These are phyloP conservation scores for Agrochola circellaris DNA, from an alignment of 2,888 invertebrate genomes.

Conservation along the genomic window DNA sequence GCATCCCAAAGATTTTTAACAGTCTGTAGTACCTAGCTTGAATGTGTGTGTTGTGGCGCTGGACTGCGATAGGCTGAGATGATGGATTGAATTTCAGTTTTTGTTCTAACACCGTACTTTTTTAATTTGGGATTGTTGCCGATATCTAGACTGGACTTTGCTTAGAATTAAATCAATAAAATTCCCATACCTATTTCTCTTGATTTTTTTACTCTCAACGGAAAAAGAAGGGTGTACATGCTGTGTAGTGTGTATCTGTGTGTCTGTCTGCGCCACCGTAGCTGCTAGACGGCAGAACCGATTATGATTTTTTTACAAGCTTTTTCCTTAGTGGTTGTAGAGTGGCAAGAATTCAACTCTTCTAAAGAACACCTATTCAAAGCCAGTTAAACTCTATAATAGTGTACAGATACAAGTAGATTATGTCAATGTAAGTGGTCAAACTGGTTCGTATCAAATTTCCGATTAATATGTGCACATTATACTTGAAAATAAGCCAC, in stretches of 20 bases:
- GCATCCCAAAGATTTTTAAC: constrained; percentile 1
- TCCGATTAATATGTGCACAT: constrained; percentile 30
- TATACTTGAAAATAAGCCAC: constrained; percentile 47
- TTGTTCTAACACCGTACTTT: neutral
- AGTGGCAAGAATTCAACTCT: neutral
- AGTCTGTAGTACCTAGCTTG: neutral
- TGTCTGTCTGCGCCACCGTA: too few relatives aligned
- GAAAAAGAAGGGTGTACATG: too few relatives aligned
- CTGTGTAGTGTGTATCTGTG: too few relatives aligned
- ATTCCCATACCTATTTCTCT: neutral
- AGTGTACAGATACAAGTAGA: constrained; percentile 16
- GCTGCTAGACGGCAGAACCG: too few relatives aligned
- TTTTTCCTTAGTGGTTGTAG: neutral
- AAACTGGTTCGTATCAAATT: constrained; percentile 59
- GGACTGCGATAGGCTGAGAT: neutral
- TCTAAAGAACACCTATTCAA: neutral
- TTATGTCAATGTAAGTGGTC: constrained; percentile 46
- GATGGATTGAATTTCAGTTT: neutral
- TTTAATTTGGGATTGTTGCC: neutral
- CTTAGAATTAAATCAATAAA: neutral
- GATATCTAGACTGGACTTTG: neutral
- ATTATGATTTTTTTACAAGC: too few relatives aligned
- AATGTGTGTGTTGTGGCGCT: neutral
- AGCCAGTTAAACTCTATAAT: constrained; percentile 8
- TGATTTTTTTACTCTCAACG: neutral